Evolutionary conservation across 2,797 vertebrate genomes (phyloP).

Genomic region (Numenius phaeopus): DNA sequence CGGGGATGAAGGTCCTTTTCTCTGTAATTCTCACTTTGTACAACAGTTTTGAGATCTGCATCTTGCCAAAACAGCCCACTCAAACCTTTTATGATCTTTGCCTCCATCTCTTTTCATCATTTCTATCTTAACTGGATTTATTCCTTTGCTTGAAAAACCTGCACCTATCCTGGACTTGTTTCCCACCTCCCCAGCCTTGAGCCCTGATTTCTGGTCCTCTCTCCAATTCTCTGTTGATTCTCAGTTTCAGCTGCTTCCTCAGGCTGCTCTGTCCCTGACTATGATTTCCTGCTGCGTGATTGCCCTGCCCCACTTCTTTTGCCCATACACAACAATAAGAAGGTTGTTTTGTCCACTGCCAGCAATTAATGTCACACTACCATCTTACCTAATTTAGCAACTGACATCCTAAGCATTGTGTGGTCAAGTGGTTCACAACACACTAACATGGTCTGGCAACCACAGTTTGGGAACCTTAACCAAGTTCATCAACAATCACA

Average conservation of each 20-base stretch:
- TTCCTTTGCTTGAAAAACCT: neutral
- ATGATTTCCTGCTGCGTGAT: neutral
- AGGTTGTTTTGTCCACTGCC: neutral
- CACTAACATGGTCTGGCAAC: neutral
- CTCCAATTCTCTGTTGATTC: neutral
- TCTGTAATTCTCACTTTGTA: neutral
- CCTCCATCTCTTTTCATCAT: neutral
- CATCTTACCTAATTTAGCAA: neutral
- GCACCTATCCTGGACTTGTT: neutral
- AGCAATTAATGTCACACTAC: neutral
- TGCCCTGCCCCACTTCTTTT: neutral
- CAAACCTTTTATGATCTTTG: rapidly evolving
- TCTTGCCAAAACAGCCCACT: neutral
- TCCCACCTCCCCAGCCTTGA: neutral
- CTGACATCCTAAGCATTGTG: neutral
- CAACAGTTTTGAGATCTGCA: neutral
- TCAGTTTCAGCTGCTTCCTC: neutral
- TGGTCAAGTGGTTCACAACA: neutral
- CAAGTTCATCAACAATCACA: neutral
- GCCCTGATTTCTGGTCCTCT: neutral
- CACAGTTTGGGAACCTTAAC: neutral
- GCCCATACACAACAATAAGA: neutral
- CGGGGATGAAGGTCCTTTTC: neutral
- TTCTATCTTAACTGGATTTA: neutral
- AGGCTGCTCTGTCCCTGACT: neutral